Base-by-base conservation (phyloP, 2,888 invertebrate species). In the Saturnia pavonia region DNA sequence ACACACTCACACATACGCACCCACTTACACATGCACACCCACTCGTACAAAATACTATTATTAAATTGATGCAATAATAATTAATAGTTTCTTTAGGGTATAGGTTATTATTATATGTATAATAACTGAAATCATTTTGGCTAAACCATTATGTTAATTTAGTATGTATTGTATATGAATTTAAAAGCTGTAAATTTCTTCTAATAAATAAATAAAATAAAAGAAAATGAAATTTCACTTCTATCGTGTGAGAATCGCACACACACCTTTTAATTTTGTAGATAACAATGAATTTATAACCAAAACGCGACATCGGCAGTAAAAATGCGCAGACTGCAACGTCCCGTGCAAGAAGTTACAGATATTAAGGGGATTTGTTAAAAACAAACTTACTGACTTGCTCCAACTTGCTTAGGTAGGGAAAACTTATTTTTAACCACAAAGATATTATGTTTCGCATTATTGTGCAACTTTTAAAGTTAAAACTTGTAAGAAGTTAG, bases 281-380 rank as follows among this genome's bases (percentile, higher is more conserved):
- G 78, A 78, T 74, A 72, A 45, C 69, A 65, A 76, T 80, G 74
- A 81, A 73, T 70, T 78, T 80, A 80, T 77, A 74, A 74, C 71
- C 74, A 74, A 74, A 78, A 75, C 72, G 70, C 48, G 60, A 72
- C 57, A 54, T 51, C 51, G 40, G 69, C 57, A 70, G 78, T 74
- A 79, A 81, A 80, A 81, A 81, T 82, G 78, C 77, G 77, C 74
- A 80, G 77, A 75, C 77, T 80, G 80, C 76, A 77, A 73, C 72
- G 45, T 68, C 27, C 70, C 65, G 19, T n/a, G 40, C 45, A 69
- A 19, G 70, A 71, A 75, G 76, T 77, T 75, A 74, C 75, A 71
- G 70, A 79, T 83, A 81, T 80, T 80, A 80, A 76, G 76, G 78
- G 81, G 77, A 82, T 85, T 84, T 83, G 82, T 80, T 79, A 79